Percentiles rank a stretch among this genome's conserved stretches.
Evolutionary conservation across 2,113 vertebrate species (phyloP).

Genomic region (Leptobrachium ailaonicum): DNA sequence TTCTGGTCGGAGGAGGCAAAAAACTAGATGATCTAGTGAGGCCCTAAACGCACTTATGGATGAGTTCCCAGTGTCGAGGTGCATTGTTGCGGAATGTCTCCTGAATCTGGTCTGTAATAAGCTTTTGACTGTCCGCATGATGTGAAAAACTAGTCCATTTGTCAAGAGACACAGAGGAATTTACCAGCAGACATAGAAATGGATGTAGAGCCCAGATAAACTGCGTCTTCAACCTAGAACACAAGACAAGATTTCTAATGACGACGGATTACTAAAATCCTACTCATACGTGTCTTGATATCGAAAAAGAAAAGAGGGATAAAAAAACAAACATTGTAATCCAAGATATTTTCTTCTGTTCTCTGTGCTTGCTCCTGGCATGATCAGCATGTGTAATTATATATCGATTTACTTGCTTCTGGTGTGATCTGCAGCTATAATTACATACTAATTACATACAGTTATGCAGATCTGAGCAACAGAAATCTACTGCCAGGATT

Average conservation of each 20-base stretch:
- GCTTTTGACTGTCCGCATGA: no score
- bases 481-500: conserved; percentile 1
- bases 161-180: no score
- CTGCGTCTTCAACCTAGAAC: no score
- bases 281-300: not conserved
- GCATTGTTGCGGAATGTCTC: no score
- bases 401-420: conserved; percentile 30
- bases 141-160: no score
- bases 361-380: not conserved
- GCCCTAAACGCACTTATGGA: no score
- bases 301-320: not conserved
- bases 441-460: conserved; percentile 25
- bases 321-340: not conserved
- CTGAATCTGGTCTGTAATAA: no score
- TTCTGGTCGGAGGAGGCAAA: no score
- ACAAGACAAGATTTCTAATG: not conserved
- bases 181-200: no score
- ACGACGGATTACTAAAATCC: not conserved
- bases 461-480: conserved; percentile 22
- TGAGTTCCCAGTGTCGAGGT: no score
- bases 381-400: conserved; percentile 32
- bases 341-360: conserved; percentile 1
- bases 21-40: no score
- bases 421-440: conserved; percentile 37
- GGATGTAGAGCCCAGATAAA: no score